phyloP scores from a whole-genome alignment of 35 echinoderm and acorn worm genomes.

The Strongylocentrotus purpuratus region DNA sequence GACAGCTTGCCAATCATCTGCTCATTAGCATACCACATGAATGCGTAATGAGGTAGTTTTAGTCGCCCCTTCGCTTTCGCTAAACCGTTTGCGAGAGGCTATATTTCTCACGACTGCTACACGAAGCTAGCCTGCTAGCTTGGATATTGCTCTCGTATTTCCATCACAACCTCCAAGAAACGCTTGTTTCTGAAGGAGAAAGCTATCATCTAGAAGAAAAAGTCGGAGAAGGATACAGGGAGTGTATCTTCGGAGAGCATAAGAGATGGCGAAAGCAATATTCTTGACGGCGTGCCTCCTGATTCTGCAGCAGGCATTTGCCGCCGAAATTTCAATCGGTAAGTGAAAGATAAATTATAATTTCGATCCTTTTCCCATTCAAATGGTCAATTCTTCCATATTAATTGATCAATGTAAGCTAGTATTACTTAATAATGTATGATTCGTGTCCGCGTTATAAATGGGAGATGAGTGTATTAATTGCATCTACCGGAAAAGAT shows the following conservation, averaged over 20 bases:
- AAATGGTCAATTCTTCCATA: no score
- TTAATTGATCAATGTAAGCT: no score
- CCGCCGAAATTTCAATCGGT: slow-evolving; percentile 48
- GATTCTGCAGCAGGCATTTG: slow-evolving; percentile 27
- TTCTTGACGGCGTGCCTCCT: background rate
- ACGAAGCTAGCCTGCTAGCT: background rate
- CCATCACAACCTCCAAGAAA: background rate
- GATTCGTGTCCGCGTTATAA: no score
- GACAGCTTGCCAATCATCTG: slow-evolving; percentile 30
- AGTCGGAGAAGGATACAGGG: background rate
- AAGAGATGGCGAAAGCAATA: background rate
- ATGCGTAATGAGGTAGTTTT: slow-evolving; percentile 57
- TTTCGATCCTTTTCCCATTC: no score
- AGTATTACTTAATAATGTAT: no score
- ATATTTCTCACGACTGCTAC: background rate
- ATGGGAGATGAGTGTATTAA: no score
- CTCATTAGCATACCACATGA: slow-evolving; percentile 53
- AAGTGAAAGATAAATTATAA: background rate
- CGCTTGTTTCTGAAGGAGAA: background rate
- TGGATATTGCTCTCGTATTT: slow-evolving; percentile 18
- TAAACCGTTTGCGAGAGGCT: background rate
- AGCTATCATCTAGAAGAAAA: background rate
- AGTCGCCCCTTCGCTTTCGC: slow-evolving; percentile 18
- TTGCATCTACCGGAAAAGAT: background rate
- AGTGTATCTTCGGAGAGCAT: background rate